Percentiles rank a stretch among this genome's conserved stretches.
Evolutionary conservation across 2,113 vertebrate genomes (phyloP).

Genomic region (Abramis brama): DNA sequence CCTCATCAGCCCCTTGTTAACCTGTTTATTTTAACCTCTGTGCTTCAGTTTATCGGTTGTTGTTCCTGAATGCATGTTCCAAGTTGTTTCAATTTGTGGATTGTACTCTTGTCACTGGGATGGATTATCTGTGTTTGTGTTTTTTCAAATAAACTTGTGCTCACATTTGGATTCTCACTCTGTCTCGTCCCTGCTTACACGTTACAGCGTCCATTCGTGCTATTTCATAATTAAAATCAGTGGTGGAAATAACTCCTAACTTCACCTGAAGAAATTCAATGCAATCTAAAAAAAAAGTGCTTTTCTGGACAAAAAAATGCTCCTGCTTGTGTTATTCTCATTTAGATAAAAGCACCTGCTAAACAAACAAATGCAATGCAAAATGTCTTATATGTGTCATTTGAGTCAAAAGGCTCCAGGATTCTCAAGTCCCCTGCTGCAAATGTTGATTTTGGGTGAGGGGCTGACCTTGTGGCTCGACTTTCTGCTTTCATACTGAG

Average conservation of each 20-base stretch:
- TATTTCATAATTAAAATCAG: not conserved
- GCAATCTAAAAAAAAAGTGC: not conserved
- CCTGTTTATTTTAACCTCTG: no score
- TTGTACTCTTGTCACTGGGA: no score
- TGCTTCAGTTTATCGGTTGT: no score
- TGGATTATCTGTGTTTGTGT: no score
- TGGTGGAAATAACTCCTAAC: not conserved
- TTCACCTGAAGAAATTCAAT: not conserved
- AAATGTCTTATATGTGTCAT: slow-evolving; percentile 4
- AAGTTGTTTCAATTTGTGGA: no score
- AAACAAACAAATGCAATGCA: not conserved
- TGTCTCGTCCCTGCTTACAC: no score
- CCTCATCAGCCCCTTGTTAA: no score
- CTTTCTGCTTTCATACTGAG: slow-evolving; percentile 7
- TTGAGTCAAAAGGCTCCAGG: slow-evolving; percentile 7
- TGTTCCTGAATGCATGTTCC: no score
- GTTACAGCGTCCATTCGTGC: not conserved
- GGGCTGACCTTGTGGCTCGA: slow-evolving; percentile 31
- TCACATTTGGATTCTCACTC: no score
- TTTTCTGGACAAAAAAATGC: not conserved
- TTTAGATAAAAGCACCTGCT: not conserved
- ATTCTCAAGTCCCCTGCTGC: not conserved
- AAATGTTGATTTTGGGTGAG: slow-evolving; percentile 41
- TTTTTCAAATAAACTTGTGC: no score
- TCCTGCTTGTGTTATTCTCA: not conserved